Base-by-base conservation (phyloP, 2,888 invertebrate genomes). In the Apotomis betuletana region DNA sequence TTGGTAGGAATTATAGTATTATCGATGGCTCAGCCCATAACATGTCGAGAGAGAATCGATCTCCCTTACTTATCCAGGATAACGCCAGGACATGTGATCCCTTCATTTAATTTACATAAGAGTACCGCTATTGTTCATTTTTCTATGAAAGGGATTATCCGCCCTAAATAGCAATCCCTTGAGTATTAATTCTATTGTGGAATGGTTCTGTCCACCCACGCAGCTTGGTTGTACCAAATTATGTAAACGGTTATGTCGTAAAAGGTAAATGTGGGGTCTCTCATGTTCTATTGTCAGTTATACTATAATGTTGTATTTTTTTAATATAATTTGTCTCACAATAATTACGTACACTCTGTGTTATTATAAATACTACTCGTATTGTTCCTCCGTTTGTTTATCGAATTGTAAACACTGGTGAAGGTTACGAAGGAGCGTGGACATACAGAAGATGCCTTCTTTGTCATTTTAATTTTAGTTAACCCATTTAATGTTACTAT, bases 91-190 rank as follows among this genome's bases (percentile, higher is more conserved):
- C 84, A 83, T 81, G 81, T 83, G 84, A 84, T 85, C 90, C 90
- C 86, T 85, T 85, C 86, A 87, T 89, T 90, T 88, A 87, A 92
- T 92, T 91, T 91, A 91, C 90, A 92, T 92, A 88, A 91, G 87
- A 89, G 88, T 87, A 81, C 82, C 76, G 81, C 86, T 78, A 89
- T 90, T 86, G 84, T 85, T 89, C 87, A 86, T 90, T 90, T 92
- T 92, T 91, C 87, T 91, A 87, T 91, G 87, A 88, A 89, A 87
- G 89, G 88, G 91, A 89, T 92, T 91, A 91, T 88, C 86, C 81
- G 78, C 82, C 85, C 87, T 88, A 86, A 90, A 87, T 89, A 89
- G 87, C 85, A 85, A 85, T 89, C 91, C 88, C 88, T 61, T 68
- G 87, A 83, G 90, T 77, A 87, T 90, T 88, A 84, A 81, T 80